Conservation (phyloP, 2,888 invertebrate genomes). For the Dilophus febrilis region DNA sequence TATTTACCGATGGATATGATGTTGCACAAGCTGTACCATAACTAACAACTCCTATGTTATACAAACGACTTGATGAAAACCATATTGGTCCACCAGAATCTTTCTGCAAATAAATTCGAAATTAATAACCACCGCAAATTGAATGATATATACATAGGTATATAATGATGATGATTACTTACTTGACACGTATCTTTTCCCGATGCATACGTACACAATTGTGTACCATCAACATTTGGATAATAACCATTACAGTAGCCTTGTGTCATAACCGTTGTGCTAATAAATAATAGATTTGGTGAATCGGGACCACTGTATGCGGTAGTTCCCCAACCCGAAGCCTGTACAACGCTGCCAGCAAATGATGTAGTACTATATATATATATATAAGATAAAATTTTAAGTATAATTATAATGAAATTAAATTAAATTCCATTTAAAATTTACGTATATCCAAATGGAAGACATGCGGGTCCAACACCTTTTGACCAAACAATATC, state of each 20-base stretch:
- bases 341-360: conserved; percentile 14
- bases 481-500: conserved; percentile 7
- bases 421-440: not conserved
- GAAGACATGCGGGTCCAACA: conserved; percentile 10
- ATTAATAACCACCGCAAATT: no score
- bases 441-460: conserved; percentile 13
- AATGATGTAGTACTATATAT: conserved; percentile 10
- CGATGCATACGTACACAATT: conserved; percentile 27
- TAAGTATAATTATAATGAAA: no score
- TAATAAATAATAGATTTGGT: conserved; percentile 31
- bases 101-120: conserved; percentile 11
- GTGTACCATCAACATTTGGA: conserved; percentile 12
- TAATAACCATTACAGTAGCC: conserved; percentile 21
- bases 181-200: conserved; percentile 35
- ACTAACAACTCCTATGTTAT: conserved; percentile 31
- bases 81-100: conserved; percentile 32
- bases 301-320: conserved; percentile 33
- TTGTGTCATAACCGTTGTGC: conserved; percentile 28
- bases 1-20: conserved; percentile 30
- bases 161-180: no score
- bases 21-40: conserved; percentile 31
- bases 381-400: not conserved
- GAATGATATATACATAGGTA: no score
- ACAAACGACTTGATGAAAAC: conserved; percentile 27
- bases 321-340: conserved; percentile 36